A percentile compares a stretch with the other conserved stretches of the same genome.
These are phyloP conservation scores for Tangara arthus DNA, from an alignment of 2,797 vertebrate genomes.

Conservation along the genomic window DNA sequence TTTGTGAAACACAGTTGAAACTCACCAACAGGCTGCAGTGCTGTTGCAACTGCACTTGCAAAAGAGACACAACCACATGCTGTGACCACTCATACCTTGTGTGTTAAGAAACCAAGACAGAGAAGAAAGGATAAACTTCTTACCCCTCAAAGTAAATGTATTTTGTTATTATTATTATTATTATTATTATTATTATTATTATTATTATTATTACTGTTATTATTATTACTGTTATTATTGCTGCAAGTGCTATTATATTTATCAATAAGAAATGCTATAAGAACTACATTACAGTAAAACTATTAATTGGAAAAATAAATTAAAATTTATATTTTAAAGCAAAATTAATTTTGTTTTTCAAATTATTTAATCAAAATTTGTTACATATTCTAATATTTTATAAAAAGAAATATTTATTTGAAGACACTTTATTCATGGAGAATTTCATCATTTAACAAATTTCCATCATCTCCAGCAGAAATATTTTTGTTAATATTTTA, in stretches of 20 bases:
- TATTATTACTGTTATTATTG: neutral
- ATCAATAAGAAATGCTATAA: neutral
- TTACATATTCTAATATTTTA: neutral
- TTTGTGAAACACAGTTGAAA: neutral
- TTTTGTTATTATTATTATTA: neutral
- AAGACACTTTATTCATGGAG: neutral
- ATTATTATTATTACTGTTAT: no score
- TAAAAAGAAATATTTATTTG: neutral
- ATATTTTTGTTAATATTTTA: neutral
- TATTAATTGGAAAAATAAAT: neutral
- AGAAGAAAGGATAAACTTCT: neutral
- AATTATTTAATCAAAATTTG: neutral
- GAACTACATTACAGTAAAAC: neutral
- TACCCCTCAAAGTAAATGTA: fast-evolving
- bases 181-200: neutral
- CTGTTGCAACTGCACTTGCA: fast-evolving
- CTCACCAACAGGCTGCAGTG: neutral
- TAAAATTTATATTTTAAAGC: neutral
- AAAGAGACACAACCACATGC: fast-evolving
- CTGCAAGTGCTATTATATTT: neutral
- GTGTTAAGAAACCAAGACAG: neutral
- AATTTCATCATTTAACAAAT: neutral
- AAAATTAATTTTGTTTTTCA: neutral
- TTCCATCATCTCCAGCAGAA: neutral
- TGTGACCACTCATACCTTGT: neutral